Evolutionary conservation across 2,888 invertebrate genomes (phyloP), one percentile per base, ranked within the genome.

Genomic region (Blastobasis adustella): DNA sequence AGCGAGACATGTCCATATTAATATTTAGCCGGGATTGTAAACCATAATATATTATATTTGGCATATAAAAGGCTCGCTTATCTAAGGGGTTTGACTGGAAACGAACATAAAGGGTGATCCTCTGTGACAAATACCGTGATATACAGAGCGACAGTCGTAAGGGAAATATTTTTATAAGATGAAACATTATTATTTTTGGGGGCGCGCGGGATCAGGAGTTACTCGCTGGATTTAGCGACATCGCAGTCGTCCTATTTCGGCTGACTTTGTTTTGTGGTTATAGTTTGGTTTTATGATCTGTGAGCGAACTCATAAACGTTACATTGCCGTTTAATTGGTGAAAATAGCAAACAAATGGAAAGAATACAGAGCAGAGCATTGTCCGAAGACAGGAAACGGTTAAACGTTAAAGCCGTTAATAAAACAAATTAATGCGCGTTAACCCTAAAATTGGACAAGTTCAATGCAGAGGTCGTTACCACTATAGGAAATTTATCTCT

Each of bases 101-200:
- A 84, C 84, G 86, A 88, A 86, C 88, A 87, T 87, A 88, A 88
- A 88, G 88, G 88, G 88, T 88, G 88, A 88, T 88, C 88, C 86
- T 86, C 84, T 86, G 87, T 88, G 88, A 88, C 88, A 88, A 88
- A 88, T 88, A 87, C 82, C 76, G 85, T 87, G 88, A 87, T 87
- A 87, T 87, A 86, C 86, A 79, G 86, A 79, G 80, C 78, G 87
- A 84, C 85, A 84, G 84, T 82, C 83, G 88, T 85, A 84, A 83
- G 80, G 80, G 78, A 87, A 88, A 88, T 88, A 88, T 88, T 88
- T 88, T 88, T 85, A 86, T 88, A 87, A 88, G 85, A 88, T 87
- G 88, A 88, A 88, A 87, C 87, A 86, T 88, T 87, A 87, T 88
- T 88, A 88, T 87, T 87, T 87, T 79, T 84, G 78, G 87, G 88